A percentile compares a stretch with the other conserved stretches of the same genome.
Conservation (phyloP, 2,113 vertebrate genomes). For the Plecturocebus donacophilus region DNA sequence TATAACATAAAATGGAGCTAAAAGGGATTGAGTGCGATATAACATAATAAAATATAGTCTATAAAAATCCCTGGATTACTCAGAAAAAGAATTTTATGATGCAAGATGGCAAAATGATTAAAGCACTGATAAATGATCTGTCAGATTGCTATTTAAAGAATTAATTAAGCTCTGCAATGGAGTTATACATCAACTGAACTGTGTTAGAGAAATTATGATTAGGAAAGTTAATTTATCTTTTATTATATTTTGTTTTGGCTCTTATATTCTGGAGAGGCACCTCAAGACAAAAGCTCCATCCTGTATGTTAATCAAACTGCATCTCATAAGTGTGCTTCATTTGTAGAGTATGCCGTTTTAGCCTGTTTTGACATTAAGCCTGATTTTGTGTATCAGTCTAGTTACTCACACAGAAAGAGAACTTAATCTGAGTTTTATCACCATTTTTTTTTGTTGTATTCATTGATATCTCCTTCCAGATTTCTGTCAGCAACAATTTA, state of each 20-base stretch:
- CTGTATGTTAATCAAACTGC: not conserved
- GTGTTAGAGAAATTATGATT: not conserved
- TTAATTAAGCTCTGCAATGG: not conserved
- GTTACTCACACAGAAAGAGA: not conserved
- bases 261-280: not conserved
- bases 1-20: not conserved
- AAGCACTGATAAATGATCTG: not conserved
- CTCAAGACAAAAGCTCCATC: not conserved
- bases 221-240: not conserved
- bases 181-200: not conserved
- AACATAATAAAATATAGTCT: not conserved
- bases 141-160: conserved; percentile 6
- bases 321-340: not conserved
- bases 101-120: not conserved
- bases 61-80: not conserved
- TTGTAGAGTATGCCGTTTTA: not conserved
- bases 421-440: not conserved
- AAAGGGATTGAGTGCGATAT: not conserved
- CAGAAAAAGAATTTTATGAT: not conserved
- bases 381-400: not conserved
- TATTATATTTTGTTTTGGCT: not conserved
- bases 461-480: not conserved
- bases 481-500: conserved; percentile 19
- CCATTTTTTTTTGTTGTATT: not conserved
- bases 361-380: not conserved